Evolutionary conservation across 2,113 vertebrate species (phyloP).

Genomic region (Antechinus flavipes): DNA sequence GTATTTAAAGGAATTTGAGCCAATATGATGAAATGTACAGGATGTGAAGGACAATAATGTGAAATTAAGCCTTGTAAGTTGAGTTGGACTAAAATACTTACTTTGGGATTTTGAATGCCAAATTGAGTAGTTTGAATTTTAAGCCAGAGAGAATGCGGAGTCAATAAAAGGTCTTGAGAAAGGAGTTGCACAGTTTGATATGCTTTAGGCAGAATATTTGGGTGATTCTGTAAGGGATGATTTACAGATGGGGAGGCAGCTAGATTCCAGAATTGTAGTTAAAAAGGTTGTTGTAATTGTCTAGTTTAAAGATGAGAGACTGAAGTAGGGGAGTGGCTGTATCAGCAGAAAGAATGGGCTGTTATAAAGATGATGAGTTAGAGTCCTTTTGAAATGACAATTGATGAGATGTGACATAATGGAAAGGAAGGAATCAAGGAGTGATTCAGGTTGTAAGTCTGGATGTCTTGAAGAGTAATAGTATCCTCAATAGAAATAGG

Average conservation of each 20-base stretch:
- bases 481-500: not conserved
- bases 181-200: not conserved
- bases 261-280: not conserved
- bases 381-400: not conserved
- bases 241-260: not conserved
- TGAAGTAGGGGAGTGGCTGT: not conserved
- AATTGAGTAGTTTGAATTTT: not conserved
- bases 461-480: not conserved
- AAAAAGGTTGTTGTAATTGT: not conserved
- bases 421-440: not conserved
- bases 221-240: not conserved
- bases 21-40: not conserved
- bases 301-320: not conserved
- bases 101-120: not conserved
- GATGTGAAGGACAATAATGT: not conserved
- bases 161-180: not conserved
- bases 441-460: not conserved
- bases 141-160: not conserved
- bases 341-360: not conserved
- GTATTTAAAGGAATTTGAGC: not conserved
- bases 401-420: not conserved
- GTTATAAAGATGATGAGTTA: not conserved
- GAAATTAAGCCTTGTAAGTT: not conserved
- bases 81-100: not conserved
- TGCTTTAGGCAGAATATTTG: not conserved